Conservation (phyloP, 1,140 invertebrate genomes). For the Planococcus citri region DNA sequence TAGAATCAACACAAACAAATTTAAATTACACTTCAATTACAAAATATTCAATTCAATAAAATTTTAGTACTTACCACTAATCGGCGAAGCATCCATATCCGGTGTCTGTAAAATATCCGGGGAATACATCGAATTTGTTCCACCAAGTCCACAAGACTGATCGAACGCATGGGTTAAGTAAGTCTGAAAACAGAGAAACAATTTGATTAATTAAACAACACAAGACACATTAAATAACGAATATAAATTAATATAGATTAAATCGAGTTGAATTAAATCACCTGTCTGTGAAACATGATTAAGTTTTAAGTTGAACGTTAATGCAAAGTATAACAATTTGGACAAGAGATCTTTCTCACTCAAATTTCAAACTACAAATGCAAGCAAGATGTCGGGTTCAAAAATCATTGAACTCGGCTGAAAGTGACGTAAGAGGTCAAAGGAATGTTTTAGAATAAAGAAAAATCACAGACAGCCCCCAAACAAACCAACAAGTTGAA, state of each 20-base stretch:
- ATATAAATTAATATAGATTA: no score
- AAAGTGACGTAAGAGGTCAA: conserved; percentile 6
- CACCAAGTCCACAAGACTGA: neutral
- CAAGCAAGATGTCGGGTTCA: neutral
- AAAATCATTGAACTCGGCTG: neutral
- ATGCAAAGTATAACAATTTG: neutral
- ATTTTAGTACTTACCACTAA: neutral
- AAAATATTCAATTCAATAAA: no score
- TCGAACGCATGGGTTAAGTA: neutral
- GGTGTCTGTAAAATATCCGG: neutral
- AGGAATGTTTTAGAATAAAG: neutral
- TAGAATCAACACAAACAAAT: no score
- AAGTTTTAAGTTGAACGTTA: neutral
- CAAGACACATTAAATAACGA: no score
- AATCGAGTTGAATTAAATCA: neutral
- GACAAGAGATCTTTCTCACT: neutral
- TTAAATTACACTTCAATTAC: no score
- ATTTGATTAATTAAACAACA: no score
- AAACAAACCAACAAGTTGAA: neutral
- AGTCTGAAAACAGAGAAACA: neutral
- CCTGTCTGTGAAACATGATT: neutral
- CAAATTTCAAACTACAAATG: neutral
- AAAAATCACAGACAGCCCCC: neutral
- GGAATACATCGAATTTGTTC: neutral
- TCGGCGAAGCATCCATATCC: neutral